phyloP scores from a whole-genome alignment of 2,113 vertebrate genomes.

The Sebastes schlegelii region DNA sequence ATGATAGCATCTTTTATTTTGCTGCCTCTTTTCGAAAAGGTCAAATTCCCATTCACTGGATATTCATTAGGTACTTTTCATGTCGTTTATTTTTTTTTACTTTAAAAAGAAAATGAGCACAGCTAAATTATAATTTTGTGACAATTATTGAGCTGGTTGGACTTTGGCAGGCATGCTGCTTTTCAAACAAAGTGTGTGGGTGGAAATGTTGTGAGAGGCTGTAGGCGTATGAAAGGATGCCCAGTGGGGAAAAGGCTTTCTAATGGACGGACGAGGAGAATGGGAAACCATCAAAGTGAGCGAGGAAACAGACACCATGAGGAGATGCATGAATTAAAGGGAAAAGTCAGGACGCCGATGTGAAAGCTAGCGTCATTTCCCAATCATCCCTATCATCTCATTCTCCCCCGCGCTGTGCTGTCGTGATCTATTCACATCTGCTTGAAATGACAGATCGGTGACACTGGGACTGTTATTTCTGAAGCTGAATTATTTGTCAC shows the following conservation, averaged over 20 bases:
- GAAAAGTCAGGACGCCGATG: background rate
- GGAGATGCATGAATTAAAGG: background rate
- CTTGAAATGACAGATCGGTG: slow-evolving; percentile 33
- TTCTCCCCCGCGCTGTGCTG: slow-evolving; percentile 5
- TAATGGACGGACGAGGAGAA: slow-evolving; percentile 29
- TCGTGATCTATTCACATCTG: slow-evolving; percentile 52
- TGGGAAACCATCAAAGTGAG: slow-evolving; percentile 18
- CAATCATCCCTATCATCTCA: slow-evolving; percentile 5
- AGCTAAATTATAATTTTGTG: slow-evolving; percentile 36
- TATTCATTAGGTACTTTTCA: slow-evolving; percentile 7
- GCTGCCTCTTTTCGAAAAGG: background rate
- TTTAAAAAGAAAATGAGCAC: background rate
- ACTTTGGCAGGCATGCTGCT: slow-evolving; percentile 46
- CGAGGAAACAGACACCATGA: slow-evolving; percentile 10
- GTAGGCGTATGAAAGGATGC: slow-evolving; percentile 50
- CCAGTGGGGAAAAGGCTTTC: slow-evolving; percentile 34
- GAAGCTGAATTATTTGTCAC: slow-evolving; percentile 64
- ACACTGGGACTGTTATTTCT: slow-evolving; percentile 53
- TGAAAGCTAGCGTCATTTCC: background rate
- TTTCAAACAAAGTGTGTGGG: slow-evolving; percentile 50
- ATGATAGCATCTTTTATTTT: slow-evolving; percentile 37
- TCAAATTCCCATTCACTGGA: slow-evolving; percentile 3
- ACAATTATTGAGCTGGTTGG: slow-evolving; percentile 36
- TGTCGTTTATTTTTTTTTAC: background rate
- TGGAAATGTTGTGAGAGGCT: slow-evolving; percentile 52